A percentile compares a stretch with the other conserved stretches of the same genome.
These are phyloP conservation scores for Pogonognathellus flavescens DNA, from an alignment of 1,140 invertebrate genomes.

Conservation along the genomic window DNA sequence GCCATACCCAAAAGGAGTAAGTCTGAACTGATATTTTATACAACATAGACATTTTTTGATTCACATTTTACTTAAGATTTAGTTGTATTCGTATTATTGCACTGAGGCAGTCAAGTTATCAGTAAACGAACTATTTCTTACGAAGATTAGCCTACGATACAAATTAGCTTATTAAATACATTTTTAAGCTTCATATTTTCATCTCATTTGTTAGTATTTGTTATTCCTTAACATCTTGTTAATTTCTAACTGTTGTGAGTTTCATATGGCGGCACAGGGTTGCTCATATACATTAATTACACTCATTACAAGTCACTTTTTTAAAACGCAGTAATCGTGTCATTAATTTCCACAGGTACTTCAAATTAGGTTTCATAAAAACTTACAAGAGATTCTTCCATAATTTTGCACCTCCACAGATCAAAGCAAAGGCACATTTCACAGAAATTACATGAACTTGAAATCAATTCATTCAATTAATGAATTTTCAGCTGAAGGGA, in stretches of 20 bases:
- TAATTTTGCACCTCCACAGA: background rate
- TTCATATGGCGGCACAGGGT: slow-evolving; percentile 9
- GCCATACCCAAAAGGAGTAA: too few relatives aligned
- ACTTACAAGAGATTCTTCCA: slow-evolving; percentile 12
- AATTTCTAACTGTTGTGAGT: background rate
- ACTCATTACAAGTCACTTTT: background rate
- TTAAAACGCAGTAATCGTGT: background rate
- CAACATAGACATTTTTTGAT: too few relatives aligned
- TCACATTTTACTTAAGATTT: too few relatives aligned
- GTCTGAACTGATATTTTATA: too few relatives aligned
- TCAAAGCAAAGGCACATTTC: slow-evolving; percentile 43
- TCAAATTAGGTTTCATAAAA: slow-evolving; percentile 25
- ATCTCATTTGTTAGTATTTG: slow-evolving; percentile 1
- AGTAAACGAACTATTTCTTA: background rate
- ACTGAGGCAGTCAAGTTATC: background rate
- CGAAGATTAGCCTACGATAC: too few relatives aligned
- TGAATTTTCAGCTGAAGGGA: background rate
- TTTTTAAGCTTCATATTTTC: slow-evolving; percentile 34
- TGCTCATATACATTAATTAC: background rate
- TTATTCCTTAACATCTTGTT: background rate
- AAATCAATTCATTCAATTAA: slow-evolving; percentile 9
- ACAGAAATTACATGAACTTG: background rate
- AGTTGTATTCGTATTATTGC: background rate
- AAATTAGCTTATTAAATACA: background rate
- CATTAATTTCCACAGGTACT: slow-evolving; percentile 41